These are phyloP conservation scores for Caenorhabditis afra DNA, from an alignment of 2,888 invertebrate species.

Conservation along the genomic window DNA sequence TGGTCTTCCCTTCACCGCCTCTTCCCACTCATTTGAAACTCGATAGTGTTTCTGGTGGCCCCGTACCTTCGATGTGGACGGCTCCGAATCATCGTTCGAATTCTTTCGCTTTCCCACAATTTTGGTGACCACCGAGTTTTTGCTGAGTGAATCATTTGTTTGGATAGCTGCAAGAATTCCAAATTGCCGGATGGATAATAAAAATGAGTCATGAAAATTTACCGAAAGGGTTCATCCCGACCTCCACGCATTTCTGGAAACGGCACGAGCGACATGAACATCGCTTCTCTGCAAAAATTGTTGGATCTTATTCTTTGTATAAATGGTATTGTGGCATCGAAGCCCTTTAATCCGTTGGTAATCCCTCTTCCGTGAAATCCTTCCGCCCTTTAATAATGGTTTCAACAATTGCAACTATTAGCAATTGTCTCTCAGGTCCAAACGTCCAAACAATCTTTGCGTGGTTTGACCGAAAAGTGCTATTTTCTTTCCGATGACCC, in stretches of 20 bases:
- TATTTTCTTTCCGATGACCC: background rate
- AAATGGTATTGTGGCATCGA: background rate
- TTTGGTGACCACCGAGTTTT: conserved; percentile 40
- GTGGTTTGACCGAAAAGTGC: conserved; percentile 13
- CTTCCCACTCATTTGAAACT: background rate
- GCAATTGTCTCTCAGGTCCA: background rate
- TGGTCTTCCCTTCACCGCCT: conserved; percentile 3
- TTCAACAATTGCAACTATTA: background rate
- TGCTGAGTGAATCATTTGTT: conserved; percentile 41
- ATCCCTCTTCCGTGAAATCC: conserved; percentile 24
- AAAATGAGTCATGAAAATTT: conserved; percentile 24
- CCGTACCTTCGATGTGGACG: conserved; percentile 51
- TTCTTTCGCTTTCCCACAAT: conserved; percentile 50
- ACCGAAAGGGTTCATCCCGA: conserved; percentile 69
- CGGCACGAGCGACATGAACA: conserved; percentile 66
- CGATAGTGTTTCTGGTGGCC: background rate
- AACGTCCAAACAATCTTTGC: conserved; percentile 5
- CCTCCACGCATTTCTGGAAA: conserved; percentile 65
- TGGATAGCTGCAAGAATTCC: conserved; percentile 55
- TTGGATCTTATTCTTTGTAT: conserved; percentile 5
- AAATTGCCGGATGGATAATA: conserved; percentile 3
- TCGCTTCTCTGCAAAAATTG: conserved; percentile 53
- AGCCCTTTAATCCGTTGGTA: background rate
- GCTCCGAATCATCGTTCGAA: conserved; percentile 31
- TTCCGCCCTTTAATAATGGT: conserved; percentile 10